These are phyloP conservation scores for Nothocercus julius DNA, from an alignment of 2,113 vertebrate genomes.

Conservation along the genomic window DNA sequence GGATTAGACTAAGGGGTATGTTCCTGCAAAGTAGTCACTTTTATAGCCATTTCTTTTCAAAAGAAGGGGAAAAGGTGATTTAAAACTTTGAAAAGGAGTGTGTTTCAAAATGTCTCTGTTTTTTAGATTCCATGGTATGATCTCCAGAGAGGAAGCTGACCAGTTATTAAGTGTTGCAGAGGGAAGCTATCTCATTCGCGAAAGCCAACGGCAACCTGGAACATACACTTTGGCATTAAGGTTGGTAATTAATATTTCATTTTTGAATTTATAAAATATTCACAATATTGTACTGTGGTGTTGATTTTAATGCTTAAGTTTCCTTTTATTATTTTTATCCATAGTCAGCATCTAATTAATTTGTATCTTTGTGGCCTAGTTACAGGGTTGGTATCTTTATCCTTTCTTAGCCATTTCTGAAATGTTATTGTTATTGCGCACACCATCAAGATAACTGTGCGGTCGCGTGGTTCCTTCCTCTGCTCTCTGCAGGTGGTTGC, in stretches of 20 bases:
- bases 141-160: slow-evolving; percentile 96
- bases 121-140: slow-evolving; percentile 96
- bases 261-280: slow-evolving; percentile 51
- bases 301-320: slow-evolving; percentile 15
- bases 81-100: background rate
- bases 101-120: slow-evolving; percentile 52
- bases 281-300: background rate
- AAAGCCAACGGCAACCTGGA: slow-evolving; percentile 96
- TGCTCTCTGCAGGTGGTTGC: background rate
- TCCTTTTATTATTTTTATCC: background rate
- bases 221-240: slow-evolving; percentile 97
- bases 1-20: slow-evolving; percentile 7
- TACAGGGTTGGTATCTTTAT: slow-evolving; percentile 58
- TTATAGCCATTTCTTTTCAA: background rate
- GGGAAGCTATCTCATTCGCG: slow-evolving; percentile 98
- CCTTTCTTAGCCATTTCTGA: slow-evolving; percentile 19
- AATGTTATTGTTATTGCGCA: background rate
- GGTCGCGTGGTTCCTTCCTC: slow-evolving; percentile 29
- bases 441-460: background rate
- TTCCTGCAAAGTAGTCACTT: background rate
- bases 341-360: slow-evolving; percentile 58
- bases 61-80: background rate
- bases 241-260: slow-evolving; percentile 79
- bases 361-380: slow-evolving; percentile 47
- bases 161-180: slow-evolving; percentile 93